Evolutionary conservation across 2,797 vertebrate genomes (phyloP).

Genomic region (Oryzias dopingdopingensis): DNA sequence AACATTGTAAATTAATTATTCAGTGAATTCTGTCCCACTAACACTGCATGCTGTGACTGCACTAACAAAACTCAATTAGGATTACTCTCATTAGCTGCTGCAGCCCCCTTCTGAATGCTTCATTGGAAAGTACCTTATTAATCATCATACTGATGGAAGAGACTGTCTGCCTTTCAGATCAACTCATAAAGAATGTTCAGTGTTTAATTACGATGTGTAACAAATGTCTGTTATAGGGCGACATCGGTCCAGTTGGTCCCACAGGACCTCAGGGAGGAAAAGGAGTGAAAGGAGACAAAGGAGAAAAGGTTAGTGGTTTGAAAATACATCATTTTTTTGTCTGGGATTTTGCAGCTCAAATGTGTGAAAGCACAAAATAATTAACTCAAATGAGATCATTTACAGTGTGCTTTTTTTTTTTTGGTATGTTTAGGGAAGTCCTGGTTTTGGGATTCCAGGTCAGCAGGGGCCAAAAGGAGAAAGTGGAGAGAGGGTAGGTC

Average conservation of each 20-base stretch:
- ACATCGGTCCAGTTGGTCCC: slow-evolving; percentile 78
- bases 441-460: slow-evolving; percentile 89
- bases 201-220: background rate
- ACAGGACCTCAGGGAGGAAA: slow-evolving; percentile 80
- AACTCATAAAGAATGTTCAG: slow-evolving; percentile 14
- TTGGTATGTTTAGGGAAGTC: slow-evolving; percentile 78
- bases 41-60: slow-evolving; percentile 48
- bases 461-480: slow-evolving; percentile 86
- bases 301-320: slow-evolving; percentile 80
- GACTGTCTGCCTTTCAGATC: slow-evolving; percentile 8
- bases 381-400: background rate
- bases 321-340: background rate
- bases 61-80: slow-evolving; percentile 58
- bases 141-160: slow-evolving; percentile 36
- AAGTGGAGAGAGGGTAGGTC: slow-evolving; percentile 86
- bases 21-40: slow-evolving; percentile 40
- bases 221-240: slow-evolving; percentile 75
- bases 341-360: background rate
- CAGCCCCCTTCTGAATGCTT: slow-evolving; percentile 34
- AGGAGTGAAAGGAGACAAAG: slow-evolving; percentile 83
- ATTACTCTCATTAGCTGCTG: slow-evolving; percentile 54
- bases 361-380: background rate
- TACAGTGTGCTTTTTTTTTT: slow-evolving; percentile 19
- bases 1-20: slow-evolving; percentile 61
- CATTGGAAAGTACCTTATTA: slow-evolving; percentile 35